Conservation (phyloP, 1,140 invertebrate species). For the Archivesica marissinica region DNA sequence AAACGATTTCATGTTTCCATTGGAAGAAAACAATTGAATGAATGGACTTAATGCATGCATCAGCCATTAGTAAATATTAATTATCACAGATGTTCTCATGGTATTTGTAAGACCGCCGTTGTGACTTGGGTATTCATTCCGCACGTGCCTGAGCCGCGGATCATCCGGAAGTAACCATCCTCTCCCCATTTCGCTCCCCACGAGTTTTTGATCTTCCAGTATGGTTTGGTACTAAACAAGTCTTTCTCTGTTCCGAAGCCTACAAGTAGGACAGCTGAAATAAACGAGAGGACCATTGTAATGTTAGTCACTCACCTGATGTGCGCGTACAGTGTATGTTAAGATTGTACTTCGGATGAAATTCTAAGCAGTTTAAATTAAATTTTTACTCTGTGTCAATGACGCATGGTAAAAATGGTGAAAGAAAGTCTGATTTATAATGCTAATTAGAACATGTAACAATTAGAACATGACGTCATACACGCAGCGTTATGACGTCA, state of each 20-base stretch:
- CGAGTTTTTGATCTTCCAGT: slow-evolving; percentile 82
- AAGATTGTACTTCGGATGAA: no score
- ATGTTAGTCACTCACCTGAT: background rate
- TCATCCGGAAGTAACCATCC: slow-evolving; percentile 80
- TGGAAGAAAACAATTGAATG: no score
- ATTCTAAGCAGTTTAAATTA: no score
- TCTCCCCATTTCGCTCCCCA: slow-evolving; percentile 81
- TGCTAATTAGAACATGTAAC: no score
- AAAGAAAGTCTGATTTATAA: no score
- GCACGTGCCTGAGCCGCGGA: slow-evolving; percentile 76
- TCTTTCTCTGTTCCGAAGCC: slow-evolving; percentile 79
- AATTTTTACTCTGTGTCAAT: no score
- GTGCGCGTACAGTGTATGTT: no score
- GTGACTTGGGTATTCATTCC: slow-evolving; percentile 81
- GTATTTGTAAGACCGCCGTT: slow-evolving; percentile 72
- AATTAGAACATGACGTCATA: no score
- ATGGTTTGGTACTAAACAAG: slow-evolving; percentile 74
- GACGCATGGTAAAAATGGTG: background rate
- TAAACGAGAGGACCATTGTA: background rate
- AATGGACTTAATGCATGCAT: no score
- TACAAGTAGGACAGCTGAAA: slow-evolving; percentile 80
- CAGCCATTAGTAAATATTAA: no score
- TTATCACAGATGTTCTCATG: background rate
- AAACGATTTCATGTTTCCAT: no score
- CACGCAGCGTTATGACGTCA: no score